Evolutionary conservation across 2,113 vertebrate genomes (phyloP).

Genomic region (Amphilophus citrinellus): DNA sequence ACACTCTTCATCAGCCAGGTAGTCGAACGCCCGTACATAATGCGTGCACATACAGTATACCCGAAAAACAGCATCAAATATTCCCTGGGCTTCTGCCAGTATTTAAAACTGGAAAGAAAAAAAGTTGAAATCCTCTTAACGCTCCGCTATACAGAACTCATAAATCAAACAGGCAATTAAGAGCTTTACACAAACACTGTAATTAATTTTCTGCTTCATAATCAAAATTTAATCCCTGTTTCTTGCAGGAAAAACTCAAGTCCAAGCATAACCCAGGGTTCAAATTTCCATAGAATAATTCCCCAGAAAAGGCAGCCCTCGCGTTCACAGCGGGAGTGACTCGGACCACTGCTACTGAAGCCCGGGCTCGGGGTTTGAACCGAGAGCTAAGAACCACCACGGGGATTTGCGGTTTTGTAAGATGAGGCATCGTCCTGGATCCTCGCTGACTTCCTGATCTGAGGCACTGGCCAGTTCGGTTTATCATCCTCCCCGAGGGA

Average conservation of each 20-base stretch:
- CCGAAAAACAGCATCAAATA: not conserved
- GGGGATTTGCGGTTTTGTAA: conserved; percentile 44
- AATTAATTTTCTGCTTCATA: conserved; percentile 33
- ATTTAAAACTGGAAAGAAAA: not conserved
- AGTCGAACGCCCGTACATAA: fast-evolving
- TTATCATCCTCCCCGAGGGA: conserved; percentile 10
- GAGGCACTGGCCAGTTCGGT: not conserved
- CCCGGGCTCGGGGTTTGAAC: not conserved
- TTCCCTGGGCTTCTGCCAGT: conserved; percentile 4
- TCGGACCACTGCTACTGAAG: not conserved
- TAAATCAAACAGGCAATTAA: conserved; percentile 37
- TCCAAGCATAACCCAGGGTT: not conserved
- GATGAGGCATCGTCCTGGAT: conserved; percentile 33
- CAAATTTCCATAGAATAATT: not conserved
- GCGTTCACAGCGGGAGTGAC: not conserved
- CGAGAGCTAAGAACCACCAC: conserved; percentile 20
- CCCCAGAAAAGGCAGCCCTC: not conserved
- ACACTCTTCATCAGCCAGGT: not conserved
- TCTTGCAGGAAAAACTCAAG: conserved; percentile 1
- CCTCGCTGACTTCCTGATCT: conserved; percentile 28
- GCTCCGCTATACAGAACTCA: not conserved
- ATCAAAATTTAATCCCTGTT: conserved; percentile 29
- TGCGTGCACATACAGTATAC: not conserved
- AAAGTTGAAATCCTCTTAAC: not conserved
- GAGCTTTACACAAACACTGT: conserved; percentile 27